phyloP scores from a whole-genome alignment of 2,888 invertebrate species.

The Imbricaverruca yamaguchii region DNA sequence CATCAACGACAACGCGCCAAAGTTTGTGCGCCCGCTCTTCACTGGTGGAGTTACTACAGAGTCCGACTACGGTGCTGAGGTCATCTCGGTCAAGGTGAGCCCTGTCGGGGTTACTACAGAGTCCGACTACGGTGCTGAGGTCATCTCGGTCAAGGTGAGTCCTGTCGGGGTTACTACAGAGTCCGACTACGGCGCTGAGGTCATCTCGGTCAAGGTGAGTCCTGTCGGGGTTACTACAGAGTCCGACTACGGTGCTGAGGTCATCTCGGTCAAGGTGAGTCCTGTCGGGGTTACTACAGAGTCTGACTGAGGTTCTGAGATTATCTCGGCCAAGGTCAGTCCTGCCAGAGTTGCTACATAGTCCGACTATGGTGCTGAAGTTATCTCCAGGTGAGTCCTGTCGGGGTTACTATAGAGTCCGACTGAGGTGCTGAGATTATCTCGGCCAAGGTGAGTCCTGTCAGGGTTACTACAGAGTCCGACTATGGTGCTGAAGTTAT shows the following conservation, averaged over 20 bases:
- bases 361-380: conserved; percentile 79
- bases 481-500: conserved; percentile 83
- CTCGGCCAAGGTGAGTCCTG: conserved; percentile 67
- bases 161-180: conserved; percentile 88
- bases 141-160: conserved; percentile 69
- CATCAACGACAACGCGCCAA: conserved; percentile 84
- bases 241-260: conserved; percentile 79
- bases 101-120: conserved; percentile 88
- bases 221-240: conserved; percentile 88
- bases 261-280: conserved; percentile 66
- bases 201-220: conserved; percentile 69
- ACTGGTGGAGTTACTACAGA: conserved; percentile 92
- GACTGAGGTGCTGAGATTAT: conserved; percentile 79
- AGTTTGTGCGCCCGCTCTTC: conserved; percentile 69
- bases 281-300: conserved; percentile 88
- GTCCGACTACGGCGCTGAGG: conserved; percentile 79
- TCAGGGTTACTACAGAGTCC: conserved; percentile 87
- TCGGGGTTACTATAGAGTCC: conserved; percentile 64
- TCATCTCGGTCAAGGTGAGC: conserved; percentile 70
- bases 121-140: conserved; percentile 79
- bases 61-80: conserved; percentile 79
- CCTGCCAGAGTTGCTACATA: conserved; percentile 88
- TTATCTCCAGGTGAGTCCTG: conserved; percentile 51
- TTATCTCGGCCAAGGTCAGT: conserved; percentile 70
- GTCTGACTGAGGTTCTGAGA: conserved; percentile 79